These are phyloP conservation scores for Hydropotes inermis DNA, from an alignment of 2,113 vertebrate genomes.

Conservation along the genomic window DNA sequence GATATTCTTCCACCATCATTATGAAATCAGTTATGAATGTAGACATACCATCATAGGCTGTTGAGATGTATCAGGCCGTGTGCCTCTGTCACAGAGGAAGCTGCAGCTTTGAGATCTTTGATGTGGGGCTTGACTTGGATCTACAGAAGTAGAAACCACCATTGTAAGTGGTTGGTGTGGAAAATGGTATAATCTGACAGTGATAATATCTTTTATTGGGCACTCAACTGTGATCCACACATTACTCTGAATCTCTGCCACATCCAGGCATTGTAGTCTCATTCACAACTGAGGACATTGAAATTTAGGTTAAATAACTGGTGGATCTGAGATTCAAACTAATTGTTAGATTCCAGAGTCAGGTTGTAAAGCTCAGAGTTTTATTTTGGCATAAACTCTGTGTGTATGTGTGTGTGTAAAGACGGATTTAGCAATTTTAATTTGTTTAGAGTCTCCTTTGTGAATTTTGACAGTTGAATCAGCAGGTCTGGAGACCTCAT, in stretches of 20 bases:
- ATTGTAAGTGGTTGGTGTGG: not conserved
- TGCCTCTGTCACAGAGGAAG: not conserved
- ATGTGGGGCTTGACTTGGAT: not conserved
- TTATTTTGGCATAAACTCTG: not conserved
- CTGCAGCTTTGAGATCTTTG: not conserved
- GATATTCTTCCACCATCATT: not conserved
- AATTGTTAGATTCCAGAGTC: not conserved
- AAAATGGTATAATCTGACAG: not conserved
- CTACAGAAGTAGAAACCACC: not conserved
- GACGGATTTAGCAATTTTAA: not conserved
- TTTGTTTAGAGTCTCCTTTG: not conserved
- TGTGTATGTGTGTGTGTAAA: not conserved
- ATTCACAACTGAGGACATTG: not conserved
- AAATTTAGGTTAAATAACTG: constrained; percentile 10
- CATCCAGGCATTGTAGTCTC: not conserved
- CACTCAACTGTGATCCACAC: not conserved
- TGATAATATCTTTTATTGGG: not conserved
- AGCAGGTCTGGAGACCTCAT: not conserved
- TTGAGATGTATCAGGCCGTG: not conserved
- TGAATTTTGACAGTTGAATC: not conserved
- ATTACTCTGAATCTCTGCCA: not conserved
- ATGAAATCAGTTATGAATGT: not conserved
- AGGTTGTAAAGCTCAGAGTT: not conserved
- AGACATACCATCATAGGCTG: not conserved
- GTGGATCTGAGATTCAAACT: not conserved